Conservation (phyloP, 1,140 invertebrate genomes). For the Melitaea cinxia region DNA sequence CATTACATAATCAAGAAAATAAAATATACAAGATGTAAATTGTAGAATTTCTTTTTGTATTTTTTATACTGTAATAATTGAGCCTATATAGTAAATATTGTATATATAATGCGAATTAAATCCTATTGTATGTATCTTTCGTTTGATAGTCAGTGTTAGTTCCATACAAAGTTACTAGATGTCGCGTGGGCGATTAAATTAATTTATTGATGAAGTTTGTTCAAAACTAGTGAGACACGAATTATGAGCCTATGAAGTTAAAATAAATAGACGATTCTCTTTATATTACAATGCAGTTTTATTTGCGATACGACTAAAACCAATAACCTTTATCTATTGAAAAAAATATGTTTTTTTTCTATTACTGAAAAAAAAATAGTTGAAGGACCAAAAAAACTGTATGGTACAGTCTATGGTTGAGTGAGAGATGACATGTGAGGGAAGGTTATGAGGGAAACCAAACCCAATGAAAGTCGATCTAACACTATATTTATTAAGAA, state of each 20-base stretch:
- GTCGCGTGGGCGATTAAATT: constrained; percentile 39
- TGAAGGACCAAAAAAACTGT: no score
- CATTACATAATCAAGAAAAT: background rate
- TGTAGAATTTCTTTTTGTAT: background rate
- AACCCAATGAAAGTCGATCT: no score
- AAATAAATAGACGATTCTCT: constrained; percentile 74
- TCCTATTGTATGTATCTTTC: constrained; percentile 12
- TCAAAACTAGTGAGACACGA: constrained; percentile 67
- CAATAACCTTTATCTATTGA: background rate
- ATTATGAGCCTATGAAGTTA: constrained; percentile 71
- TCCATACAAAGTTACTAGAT: constrained; percentile 46
- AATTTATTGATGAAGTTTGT: constrained; percentile 58
- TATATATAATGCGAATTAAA: background rate
- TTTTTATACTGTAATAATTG: background rate
- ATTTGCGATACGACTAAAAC: constrained; percentile 33
- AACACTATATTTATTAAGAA: no score
- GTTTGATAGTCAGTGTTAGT: constrained; percentile 33
- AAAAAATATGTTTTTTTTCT: background rate
- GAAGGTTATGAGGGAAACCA: no score
- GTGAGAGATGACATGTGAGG: no score
- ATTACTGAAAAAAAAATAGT: no score
- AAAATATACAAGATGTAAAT: background rate
- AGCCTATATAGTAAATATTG: constrained; percentile 6
- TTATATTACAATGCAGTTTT: constrained; percentile 52
- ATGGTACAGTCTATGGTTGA: no score